Percentiles rank a stretch among this genome's conserved stretches.
Conservation (phyloP, 2,888 invertebrate genomes). For the Platynereis dumerilii region DNA sequence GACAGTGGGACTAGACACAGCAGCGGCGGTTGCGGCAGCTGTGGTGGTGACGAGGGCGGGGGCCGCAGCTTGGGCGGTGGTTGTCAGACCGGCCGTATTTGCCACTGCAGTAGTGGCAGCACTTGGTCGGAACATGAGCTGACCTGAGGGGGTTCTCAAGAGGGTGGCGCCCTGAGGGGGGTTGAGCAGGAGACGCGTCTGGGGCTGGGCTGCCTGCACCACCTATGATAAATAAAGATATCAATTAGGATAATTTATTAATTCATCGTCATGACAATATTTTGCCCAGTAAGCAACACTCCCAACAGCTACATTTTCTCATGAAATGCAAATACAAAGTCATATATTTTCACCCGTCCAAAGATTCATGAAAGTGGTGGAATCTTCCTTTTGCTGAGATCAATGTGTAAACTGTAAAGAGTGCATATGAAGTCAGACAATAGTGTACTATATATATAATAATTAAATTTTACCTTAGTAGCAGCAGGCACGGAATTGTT, state of each 20-base stretch:
- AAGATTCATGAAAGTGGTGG: too few relatives aligned
- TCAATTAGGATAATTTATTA: too few relatives aligned
- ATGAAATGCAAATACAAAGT: too few relatives aligned
- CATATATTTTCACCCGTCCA: too few relatives aligned
- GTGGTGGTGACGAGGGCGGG: conserved; percentile 22
- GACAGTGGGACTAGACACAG: neutral
- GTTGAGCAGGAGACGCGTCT: conserved; percentile 1
- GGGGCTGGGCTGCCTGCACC: conserved; percentile 19
- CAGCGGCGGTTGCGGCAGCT: conserved; percentile 13
- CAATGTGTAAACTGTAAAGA: too few relatives aligned
- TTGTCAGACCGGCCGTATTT: neutral
- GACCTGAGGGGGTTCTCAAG: conserved; percentile 20
- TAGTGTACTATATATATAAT: too few relatives aligned
- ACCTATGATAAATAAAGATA: too few relatives aligned
- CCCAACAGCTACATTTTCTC: too few relatives aligned
- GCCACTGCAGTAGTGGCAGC: neutral
- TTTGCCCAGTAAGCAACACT: too few relatives aligned
- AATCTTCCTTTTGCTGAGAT: too few relatives aligned
- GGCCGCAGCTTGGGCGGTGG: conserved; percentile 34
- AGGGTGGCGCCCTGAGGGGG: conserved; percentile 27
- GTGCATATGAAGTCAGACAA: too few relatives aligned
- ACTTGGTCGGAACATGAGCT: conserved; percentile 8
- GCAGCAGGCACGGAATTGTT: conserved; percentile 9
- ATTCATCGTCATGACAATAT: too few relatives aligned
- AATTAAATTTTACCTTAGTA: conserved; percentile 19